Evolutionary conservation across 1,140 invertebrate genomes (phyloP).

Genomic region (Armadillidium nasatum): DNA sequence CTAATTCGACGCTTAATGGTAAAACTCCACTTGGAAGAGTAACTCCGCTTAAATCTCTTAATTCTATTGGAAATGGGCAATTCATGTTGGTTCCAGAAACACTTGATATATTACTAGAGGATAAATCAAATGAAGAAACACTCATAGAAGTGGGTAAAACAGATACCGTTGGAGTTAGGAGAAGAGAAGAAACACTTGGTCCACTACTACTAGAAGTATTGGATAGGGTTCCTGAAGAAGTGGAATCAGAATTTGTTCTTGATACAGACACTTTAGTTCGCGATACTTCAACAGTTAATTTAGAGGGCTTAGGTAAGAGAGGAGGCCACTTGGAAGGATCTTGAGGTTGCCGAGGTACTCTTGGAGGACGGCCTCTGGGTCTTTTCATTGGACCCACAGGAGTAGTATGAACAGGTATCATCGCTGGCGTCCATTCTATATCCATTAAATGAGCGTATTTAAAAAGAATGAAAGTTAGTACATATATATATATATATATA

Average conservation of each 20-base stretch:
- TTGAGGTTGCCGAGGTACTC: background rate
- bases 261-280: background rate
- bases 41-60: background rate
- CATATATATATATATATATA: background rate
- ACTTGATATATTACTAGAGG: background rate
- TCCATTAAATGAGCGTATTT: background rate
- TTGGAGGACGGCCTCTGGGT: background rate
- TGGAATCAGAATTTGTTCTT: background rate
- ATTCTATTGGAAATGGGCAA: background rate
- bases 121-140: background rate
- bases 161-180: background rate
- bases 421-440: background rate
- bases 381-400: background rate
- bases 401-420: background rate
- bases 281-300: background rate
- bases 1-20: conserved; percentile 1
- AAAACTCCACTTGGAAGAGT: background rate
- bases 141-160: background rate
- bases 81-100: background rate
- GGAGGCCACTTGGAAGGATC: conserved; percentile 1
- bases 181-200: background rate
- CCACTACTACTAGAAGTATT: background rate
- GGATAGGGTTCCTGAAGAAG: background rate
- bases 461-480: conserved; percentile 6
- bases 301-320: background rate